Base-by-base conservation (phyloP, 2,113 vertebrate species). In the Salvelinus fontinalis region DNA sequence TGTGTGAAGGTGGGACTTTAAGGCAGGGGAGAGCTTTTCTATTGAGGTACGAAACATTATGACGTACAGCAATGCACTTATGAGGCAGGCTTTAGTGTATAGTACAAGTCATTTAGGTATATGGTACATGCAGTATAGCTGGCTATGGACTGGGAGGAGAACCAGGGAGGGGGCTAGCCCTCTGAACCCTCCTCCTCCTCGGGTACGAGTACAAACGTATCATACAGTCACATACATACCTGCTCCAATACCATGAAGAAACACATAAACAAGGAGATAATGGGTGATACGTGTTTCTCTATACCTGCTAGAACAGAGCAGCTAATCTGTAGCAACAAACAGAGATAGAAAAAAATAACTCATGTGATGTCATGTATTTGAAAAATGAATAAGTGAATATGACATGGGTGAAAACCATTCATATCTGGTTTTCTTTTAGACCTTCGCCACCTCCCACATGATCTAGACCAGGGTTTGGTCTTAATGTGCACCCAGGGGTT, bases 361-460 rank as follows among this genome's bases (percentile, higher is more conserved):
- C 14, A 81, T 39, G 39, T 72, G 70, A 70, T 44, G 22, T 73
- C 54, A 16, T 31, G 9, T 54, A 34, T 74, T 70, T 18, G 39
- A 73, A 16, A 18, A 29, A 44, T n/a, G 24, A 70, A 16, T 22
- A 20, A 29, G 67, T 8, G 16, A 54, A 73, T 18, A 22, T 27
- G 16, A 54, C 16, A 18, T 54, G 16, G 13, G 4, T 57, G 51
- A 76, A 80, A 60, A 12, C 6, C 68, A 48, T 18, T 54, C 4
- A 44, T 62, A 60, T 83, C 85, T 94, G 94, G 95, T 95, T 95
- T 94, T 93, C 83, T 94, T 26, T 64, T 49, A n/a, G n/a, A n/a
- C 59, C 59, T 57, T 20, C 16, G 18, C 16, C 54, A 57, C 20
- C 18, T 57, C 54, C 54, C 18, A 22, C 59, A 62, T 62, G n/a